phyloP scores from a whole-genome alignment of 2,113 vertebrate species.

The Eonycteris spelaea region DNA sequence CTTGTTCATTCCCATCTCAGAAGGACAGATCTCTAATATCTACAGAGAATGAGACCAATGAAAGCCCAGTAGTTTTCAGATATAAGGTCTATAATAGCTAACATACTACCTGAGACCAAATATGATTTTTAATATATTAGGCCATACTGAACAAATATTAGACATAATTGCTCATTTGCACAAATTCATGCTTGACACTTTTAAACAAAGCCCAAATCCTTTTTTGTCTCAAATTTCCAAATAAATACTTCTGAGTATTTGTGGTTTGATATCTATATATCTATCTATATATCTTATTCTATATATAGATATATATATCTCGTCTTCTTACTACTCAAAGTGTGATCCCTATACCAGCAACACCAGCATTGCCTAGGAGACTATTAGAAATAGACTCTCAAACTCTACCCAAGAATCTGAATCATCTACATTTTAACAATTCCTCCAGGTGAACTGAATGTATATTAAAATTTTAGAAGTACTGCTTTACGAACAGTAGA shows the following conservation, averaged over 20 bases:
- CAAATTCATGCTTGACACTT: neutral
- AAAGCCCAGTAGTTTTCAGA: neutral
- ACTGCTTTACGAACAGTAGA: neutral
- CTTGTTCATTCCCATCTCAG: neutral
- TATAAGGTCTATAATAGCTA: neutral
- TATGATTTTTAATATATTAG: neutral
- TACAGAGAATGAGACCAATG: neutral
- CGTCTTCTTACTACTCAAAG: neutral
- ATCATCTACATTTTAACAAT: neutral
- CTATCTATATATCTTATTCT: rapidly evolving
- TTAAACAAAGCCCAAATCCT: neutral
- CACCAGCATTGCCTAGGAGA: neutral
- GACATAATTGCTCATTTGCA: neutral
- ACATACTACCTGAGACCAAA: neutral
- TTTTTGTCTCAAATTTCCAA: neutral
- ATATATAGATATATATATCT: no score
- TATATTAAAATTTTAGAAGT: neutral
- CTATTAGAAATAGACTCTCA: neutral
- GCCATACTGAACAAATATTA: neutral
- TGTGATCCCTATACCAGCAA: neutral
- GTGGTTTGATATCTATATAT: neutral
- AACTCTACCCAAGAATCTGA: neutral
- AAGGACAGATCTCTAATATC: neutral
- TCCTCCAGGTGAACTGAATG: neutral
- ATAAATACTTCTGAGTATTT: neutral